Evolutionary conservation across 2,113 vertebrate species (phyloP).

Genomic region (Amia ocellicauda): DNA sequence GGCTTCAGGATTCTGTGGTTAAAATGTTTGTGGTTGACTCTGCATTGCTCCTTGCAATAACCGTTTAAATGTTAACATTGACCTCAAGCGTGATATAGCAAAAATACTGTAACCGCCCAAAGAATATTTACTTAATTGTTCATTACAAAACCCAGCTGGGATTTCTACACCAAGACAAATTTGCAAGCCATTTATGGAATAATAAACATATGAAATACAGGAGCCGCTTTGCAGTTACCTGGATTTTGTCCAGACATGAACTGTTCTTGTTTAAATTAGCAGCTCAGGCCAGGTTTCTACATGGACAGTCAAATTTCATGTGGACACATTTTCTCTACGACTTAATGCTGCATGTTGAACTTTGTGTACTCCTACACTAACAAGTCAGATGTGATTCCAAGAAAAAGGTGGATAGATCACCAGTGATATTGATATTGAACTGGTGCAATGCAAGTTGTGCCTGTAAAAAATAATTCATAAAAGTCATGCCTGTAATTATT

Average conservation of each 20-base stretch:
- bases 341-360: slow-evolving; percentile 21
- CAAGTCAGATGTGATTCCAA: slow-evolving; percentile 24
- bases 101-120: slow-evolving; percentile 1
- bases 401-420: slow-evolving; percentile 23
- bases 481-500: too few relatives aligned
- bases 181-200: slow-evolving; percentile 9
- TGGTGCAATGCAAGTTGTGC: too few relatives aligned
- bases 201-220: slow-evolving; percentile 19
- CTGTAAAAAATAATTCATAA: too few relatives aligned
- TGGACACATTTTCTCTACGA: slow-evolving; percentile 17
- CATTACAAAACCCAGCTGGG: slow-evolving; percentile 13
- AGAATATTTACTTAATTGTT: slow-evolving; percentile 12
- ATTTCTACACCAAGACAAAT: slow-evolving; percentile 3
- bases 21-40: slow-evolving; percentile 2
- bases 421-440: too few relatives aligned
- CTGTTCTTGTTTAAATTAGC: slow-evolving; percentile 35
- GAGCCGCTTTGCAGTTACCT: slow-evolving; percentile 25
- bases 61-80: slow-evolving; percentile 3
- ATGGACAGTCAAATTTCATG: slow-evolving; percentile 22
- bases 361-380: slow-evolving; percentile 22
- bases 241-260: slow-evolving; percentile 24
- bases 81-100: slow-evolving; percentile 13
- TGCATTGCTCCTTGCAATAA: slow-evolving; percentile 2
- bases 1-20: background rate
- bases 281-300: slow-evolving; percentile 21